Evolutionary conservation across 37 sponge, comb jelly and placozoan genomes (phyloP).

Genomic region (Tethya wilhelma): DNA sequence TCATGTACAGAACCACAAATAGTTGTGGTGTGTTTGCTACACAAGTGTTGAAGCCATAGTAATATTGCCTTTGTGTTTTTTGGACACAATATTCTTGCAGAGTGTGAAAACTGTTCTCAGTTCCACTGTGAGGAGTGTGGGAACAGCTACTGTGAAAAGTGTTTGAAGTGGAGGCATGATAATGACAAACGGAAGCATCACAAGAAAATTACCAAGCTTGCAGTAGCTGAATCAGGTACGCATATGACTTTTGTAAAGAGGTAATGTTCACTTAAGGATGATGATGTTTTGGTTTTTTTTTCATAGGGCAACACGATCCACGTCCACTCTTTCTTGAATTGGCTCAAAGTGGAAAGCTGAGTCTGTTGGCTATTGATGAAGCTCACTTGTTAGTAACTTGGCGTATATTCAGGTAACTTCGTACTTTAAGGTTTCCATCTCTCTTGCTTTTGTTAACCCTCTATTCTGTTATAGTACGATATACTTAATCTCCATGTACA

Average conservation of each 20-base stretch:
- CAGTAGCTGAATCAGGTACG: not conserved
- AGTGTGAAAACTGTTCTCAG: slow-evolving; percentile 27
- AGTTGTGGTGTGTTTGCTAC: too few species aligned
- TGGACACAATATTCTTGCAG: too few species aligned
- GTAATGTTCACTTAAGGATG: too few species aligned
- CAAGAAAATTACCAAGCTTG: slow-evolving; percentile 17
- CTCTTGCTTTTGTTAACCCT: not conserved
- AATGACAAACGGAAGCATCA: not conserved
- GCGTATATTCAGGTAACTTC: slow-evolving; percentile 23
- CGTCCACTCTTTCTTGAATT: not conserved
- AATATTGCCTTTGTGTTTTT: too few species aligned
- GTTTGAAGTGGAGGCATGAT: not conserved
- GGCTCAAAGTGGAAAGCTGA: slow-evolving; percentile 9
- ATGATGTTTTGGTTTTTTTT: too few species aligned
- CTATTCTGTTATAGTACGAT: not conserved
- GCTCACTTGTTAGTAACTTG: slow-evolving; percentile 41
- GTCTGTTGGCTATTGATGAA: slow-evolving; percentile 50
- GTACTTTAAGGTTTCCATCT: not conserved
- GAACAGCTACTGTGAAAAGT: not conserved
- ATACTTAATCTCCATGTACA: not conserved
- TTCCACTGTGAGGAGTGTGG: slow-evolving; percentile 8
- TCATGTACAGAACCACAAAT: too few species aligned
- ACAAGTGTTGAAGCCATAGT: too few species aligned
- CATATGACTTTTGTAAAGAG: too few species aligned
- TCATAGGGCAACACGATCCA: too few species aligned